A percentile compares a stretch with the other conserved stretches of the same genome.
Evolutionary conservation across 2,888 invertebrate genomes (phyloP).

Genomic region (Cistogaster globosa): DNA sequence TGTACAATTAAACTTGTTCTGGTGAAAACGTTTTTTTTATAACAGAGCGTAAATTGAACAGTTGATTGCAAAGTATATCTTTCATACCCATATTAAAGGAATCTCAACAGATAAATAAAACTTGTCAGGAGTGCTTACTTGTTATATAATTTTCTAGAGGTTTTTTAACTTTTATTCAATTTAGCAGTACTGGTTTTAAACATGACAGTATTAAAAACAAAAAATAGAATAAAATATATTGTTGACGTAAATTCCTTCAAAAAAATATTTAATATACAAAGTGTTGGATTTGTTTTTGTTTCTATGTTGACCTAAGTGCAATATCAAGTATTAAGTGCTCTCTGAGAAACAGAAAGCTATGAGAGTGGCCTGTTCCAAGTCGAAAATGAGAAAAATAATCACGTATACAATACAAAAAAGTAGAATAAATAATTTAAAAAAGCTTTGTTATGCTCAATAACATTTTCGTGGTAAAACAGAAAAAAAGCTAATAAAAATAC

Average conservation of each 20-base stretch:
- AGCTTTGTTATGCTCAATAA: slow-evolving; percentile 20
- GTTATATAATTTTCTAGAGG: too few species aligned
- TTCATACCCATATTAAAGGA: too few species aligned
- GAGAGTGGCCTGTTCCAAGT: neutral
- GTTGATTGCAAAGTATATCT: too few species aligned
- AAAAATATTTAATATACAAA: neutral
- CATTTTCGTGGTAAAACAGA: neutral
- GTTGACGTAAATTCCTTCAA: neutral
- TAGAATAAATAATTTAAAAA: neutral
- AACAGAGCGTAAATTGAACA: too few species aligned
- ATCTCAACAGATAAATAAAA: too few species aligned
- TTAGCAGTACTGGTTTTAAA: neutral
- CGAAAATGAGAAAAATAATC: slow-evolving; percentile 4
- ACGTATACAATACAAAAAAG: neutral
- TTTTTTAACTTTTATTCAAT: too few species aligned
- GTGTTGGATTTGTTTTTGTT: neutral
- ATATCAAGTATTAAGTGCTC: neutral
- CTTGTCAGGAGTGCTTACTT: too few species aligned
- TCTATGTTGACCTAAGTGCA: slow-evolving; percentile 2
- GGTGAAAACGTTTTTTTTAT: too few species aligned
- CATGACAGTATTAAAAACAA: neutral
- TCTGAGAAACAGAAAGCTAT: slow-evolving; percentile 15
- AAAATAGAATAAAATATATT: neutral
- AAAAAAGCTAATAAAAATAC: neutral
- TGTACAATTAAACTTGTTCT: too few species aligned